Base-by-base conservation (phyloP, 2,888 invertebrate genomes). In the Tryphoninae sp. region DNA sequence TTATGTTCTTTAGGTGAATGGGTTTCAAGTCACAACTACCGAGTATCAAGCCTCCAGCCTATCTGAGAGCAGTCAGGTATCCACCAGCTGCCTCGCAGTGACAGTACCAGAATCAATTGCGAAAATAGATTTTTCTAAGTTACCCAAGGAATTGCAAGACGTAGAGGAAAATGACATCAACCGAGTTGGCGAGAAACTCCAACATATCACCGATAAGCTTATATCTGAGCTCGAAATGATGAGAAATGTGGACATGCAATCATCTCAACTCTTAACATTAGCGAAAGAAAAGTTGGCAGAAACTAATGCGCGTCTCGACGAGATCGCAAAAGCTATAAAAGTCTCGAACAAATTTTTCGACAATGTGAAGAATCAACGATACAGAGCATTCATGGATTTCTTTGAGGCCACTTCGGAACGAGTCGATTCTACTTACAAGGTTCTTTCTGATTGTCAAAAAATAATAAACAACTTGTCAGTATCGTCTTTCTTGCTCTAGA, bases 351-450 rank as follows among this genome's bases (percentile, higher is more conserved):
- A 6, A 2, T 95, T 96, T 4, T 99, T 99, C 91, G 98, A 99
- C 89, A 95, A 95, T 92, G 95, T 98, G 1, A 97, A 98, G 89
- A 96, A 96, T 88, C 96, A 97, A 88, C 94, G 98, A 16, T 96
- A 96, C 88, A 96, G 96, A 87, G 95, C 96, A 85, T 99, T 99
- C 91, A 96, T 96, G 89, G 94, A 95, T 73, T 98, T 98, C 91
- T 98, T 99, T 91, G 98, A 98, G 85, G 97, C 98, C 89, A 98
- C 99, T 40, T 95, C 97, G 0, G 96, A 96, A 87, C 96, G 96
- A 88, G 98, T 99, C 85, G 99, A 99, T 92, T 95, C 96, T 73
- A 98, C 99, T 87, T 99, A 99, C 91, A 99, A 99, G 94, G 97
- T 96, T 88, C 81, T 79, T 81, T 19, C 0, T 45, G 19, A 53